Percentiles rank a stretch among this genome's conserved stretches.
phyloP scores from a whole-genome alignment of 1,140 invertebrate species.

The Heliothis virescens region DNA sequence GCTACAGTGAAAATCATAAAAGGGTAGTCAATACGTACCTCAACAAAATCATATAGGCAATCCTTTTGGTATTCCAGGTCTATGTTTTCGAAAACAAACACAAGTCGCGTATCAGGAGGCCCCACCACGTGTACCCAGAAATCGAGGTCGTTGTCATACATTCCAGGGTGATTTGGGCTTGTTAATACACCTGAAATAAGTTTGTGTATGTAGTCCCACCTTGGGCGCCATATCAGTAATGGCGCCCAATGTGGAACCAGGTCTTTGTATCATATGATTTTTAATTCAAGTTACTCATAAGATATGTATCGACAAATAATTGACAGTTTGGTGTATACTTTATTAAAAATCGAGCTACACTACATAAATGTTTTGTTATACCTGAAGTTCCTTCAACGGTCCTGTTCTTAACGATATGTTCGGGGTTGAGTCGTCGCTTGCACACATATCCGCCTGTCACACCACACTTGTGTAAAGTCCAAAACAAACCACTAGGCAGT shows the following conservation, averaged over 20 bases:
- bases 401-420: constrained; percentile 73
- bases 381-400: constrained; percentile 79
- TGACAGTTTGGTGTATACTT: too few relatives aligned
- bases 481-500: constrained; percentile 88
- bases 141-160: constrained; percentile 90
- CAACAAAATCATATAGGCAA: constrained; percentile 92
- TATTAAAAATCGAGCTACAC: too few relatives aligned
- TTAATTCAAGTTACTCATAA: too few relatives aligned
- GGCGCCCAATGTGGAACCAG: background rate
- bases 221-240: constrained; percentile 11
- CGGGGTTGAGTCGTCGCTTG: constrained; percentile 78
- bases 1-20: background rate
- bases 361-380: constrained; percentile 35
- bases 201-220: background rate
- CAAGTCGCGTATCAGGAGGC: constrained; percentile 87
- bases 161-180: constrained; percentile 88
- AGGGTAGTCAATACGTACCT: constrained; percentile 68
- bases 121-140: constrained; percentile 88
- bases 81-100: constrained; percentile 89
- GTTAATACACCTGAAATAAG: constrained; percentile 83
- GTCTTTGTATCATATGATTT: too few relatives aligned
- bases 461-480: constrained; percentile 87
- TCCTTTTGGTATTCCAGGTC: constrained; percentile 91
- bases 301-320: too few relatives aligned
- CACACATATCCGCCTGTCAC: constrained; percentile 89